phyloP scores from a whole-genome alignment of 2,888 invertebrate genomes.

The Euphydryas editha region DNA sequence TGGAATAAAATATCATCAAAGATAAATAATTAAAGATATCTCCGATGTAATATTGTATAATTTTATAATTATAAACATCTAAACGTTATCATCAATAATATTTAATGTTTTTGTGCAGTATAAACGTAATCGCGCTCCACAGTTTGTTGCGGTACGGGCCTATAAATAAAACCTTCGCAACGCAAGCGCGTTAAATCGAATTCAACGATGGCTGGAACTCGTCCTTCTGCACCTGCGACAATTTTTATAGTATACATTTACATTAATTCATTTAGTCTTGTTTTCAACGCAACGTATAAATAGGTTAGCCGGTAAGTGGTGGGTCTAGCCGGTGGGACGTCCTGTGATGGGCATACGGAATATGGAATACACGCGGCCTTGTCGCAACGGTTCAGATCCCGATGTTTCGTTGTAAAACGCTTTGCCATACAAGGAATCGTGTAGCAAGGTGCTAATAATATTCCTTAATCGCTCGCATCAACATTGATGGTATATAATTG shows the following conservation, averaged over 20 bases:
- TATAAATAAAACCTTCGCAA: slow-evolving; percentile 80
- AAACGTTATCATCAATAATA: slow-evolving; percentile 30
- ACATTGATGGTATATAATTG: slow-evolving; percentile 2
- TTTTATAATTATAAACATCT: slow-evolving; percentile 16
- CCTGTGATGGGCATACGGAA: slow-evolving; percentile 33
- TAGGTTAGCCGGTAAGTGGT: slow-evolving; percentile 83
- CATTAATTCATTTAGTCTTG: slow-evolving; percentile 83
- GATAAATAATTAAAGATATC: neutral
- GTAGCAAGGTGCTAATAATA: slow-evolving; percentile 36
- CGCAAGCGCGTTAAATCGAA: slow-evolving; percentile 80
- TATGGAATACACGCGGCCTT: slow-evolving; percentile 30
- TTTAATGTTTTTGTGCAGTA: slow-evolving; percentile 48
- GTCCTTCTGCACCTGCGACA: slow-evolving; percentile 82
- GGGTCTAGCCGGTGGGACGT: slow-evolving; percentile 61
- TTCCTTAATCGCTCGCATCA: slow-evolving; percentile 21
- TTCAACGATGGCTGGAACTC: slow-evolving; percentile 77
- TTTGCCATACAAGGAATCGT: slow-evolving; percentile 33
- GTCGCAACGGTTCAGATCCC: slow-evolving; percentile 32
- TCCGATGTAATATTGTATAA: neutral
- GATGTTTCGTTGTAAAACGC: slow-evolving; percentile 30
- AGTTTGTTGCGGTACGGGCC: slow-evolving; percentile 52
- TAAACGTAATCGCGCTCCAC: slow-evolving; percentile 53
- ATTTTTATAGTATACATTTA: slow-evolving; percentile 84
- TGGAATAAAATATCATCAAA: neutral
- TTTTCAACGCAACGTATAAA: slow-evolving; percentile 78